These are phyloP conservation scores for Zophobas atratus DNA, from an alignment of 1,140 invertebrate genomes.

Conservation along the genomic window DNA sequence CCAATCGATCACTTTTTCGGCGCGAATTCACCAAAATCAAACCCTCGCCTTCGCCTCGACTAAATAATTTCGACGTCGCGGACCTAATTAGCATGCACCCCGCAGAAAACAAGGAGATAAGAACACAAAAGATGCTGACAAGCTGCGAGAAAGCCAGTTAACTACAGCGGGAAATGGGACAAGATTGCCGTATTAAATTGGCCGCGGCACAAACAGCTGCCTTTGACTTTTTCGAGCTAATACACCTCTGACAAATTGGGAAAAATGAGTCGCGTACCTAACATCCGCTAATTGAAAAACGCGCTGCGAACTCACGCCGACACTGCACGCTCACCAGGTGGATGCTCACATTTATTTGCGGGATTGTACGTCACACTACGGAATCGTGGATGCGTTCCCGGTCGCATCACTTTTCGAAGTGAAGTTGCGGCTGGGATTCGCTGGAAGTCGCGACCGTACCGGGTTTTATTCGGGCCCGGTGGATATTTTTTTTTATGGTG, in stretches of 20 bases:
- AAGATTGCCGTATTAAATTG: constrained; percentile 39
- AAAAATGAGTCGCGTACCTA: constrained; percentile 23
- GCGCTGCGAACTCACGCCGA: constrained; percentile 3
- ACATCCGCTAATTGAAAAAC: not conserved
- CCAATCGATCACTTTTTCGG: no score
- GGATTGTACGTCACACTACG: not conserved
- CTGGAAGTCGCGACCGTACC: not conserved
- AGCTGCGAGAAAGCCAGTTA: constrained; percentile 37
- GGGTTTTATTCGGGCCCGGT: not conserved
- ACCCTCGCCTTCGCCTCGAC: not conserved
- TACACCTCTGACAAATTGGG: constrained; percentile 24
- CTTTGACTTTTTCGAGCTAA: constrained; percentile 30
- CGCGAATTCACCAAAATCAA: not conserved
- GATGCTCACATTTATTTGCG: constrained; percentile 21
- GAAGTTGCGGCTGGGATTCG: not conserved
- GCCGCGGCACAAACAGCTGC: constrained; percentile 27
- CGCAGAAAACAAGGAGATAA: constrained; percentile 37
- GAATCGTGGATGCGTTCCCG: not conserved
- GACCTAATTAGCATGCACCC: constrained; percentile 35
- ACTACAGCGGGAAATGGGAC: constrained; percentile 28
- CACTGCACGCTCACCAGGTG: constrained; percentile 26
- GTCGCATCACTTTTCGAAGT: not conserved
- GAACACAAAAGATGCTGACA: constrained; percentile 41
- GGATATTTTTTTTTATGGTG: no score
- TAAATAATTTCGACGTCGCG: not conserved